A percentile compares a stretch with the other conserved stretches of the same genome.
These are phyloP conservation scores for Andinoacara biseriatus DNA, from an alignment of 2,113 vertebrate species.

Conservation along the genomic window DNA sequence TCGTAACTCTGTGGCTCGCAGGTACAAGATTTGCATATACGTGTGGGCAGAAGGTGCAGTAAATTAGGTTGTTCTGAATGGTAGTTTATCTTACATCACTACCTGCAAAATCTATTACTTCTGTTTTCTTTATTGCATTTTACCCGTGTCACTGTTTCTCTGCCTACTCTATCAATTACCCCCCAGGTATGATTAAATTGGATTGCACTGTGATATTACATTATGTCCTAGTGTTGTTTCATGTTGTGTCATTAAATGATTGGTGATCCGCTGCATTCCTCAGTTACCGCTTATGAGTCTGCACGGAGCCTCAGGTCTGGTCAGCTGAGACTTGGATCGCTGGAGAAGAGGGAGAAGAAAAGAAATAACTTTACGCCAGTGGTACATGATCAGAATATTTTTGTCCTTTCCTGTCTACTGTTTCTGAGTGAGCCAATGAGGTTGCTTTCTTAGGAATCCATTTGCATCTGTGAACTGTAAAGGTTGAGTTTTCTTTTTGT, in stretches of 20 bases:
- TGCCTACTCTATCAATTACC: conserved; percentile 40
- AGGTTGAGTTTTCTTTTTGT: conserved; percentile 47
- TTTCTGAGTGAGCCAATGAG: conserved; percentile 42
- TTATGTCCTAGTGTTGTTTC: conserved; percentile 38
- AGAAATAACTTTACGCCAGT: conserved; percentile 54
- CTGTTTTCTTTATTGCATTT: conserved; percentile 39
- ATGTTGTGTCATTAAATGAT: conserved; percentile 49
- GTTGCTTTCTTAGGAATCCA: conserved; percentile 42
- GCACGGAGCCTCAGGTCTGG: conserved; percentile 14
- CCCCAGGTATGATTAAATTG: conserved; percentile 52
- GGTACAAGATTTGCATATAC: not conserved
- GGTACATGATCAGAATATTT: conserved; percentile 65
- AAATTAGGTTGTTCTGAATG: conserved; percentile 5
- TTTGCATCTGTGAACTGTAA: conserved; percentile 61
- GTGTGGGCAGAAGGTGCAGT: conserved; percentile 10
- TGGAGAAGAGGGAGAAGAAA: conserved; percentile 21
- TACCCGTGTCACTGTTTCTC: conserved; percentile 24
- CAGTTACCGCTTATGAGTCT: conserved; percentile 54
- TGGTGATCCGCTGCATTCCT: conserved; percentile 40
- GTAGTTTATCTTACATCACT: conserved; percentile 27
- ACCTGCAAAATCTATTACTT: conserved; percentile 22
- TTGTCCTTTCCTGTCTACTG: conserved; percentile 39
- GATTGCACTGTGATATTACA: conserved; percentile 47
- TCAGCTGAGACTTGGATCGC: conserved; percentile 26
- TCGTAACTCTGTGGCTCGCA: not conserved